Percentiles rank a stretch among this genome's conserved stretches.
phyloP scores from a whole-genome alignment of 1,140 invertebrate species.

The Hyles vespertilio region DNA sequence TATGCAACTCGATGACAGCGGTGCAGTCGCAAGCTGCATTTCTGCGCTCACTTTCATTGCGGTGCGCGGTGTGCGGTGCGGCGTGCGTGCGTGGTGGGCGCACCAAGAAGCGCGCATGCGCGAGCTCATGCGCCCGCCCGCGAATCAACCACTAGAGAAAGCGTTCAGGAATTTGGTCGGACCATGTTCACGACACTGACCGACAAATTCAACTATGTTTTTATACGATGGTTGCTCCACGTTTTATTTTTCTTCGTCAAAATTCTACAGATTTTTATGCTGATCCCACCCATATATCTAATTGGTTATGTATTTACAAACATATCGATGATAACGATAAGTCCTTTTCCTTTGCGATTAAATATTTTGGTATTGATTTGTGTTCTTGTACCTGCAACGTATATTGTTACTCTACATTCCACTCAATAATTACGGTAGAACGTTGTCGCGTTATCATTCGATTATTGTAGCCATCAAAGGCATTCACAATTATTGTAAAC shows the following conservation, averaged over 20 bases:
- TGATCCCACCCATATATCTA: too few species aligned
- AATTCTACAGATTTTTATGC: neutral
- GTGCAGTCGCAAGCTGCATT: constrained; percentile 30
- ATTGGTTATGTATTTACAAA: too few species aligned
- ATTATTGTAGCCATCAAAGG: too few species aligned
- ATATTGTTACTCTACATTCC: too few species aligned
- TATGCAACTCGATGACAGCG: constrained; percentile 68
- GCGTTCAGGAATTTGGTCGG: constrained; percentile 70
- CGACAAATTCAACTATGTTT: constrained; percentile 17
- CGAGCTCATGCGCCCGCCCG: constrained; percentile 17
- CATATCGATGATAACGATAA: too few species aligned
- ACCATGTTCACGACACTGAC: constrained; percentile 29
- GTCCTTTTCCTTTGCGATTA: too few species aligned
- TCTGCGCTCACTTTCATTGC: constrained; percentile 65
- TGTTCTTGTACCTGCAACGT: too few species aligned
- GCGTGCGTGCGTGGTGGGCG: constrained; percentile 15
- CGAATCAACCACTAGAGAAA: constrained; percentile 55
- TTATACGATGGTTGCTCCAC: neutral
- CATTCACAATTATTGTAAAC: too few species aligned
- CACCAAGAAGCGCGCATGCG: constrained; percentile 8
- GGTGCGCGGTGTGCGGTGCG: constrained; percentile 32
- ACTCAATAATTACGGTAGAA: too few species aligned
- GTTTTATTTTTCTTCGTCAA: neutral
- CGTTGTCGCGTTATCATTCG: too few species aligned
- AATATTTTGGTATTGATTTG: too few species aligned